Evolutionary conservation across 1,140 invertebrate species (phyloP), one percentile per base, ranked within the genome.

Genomic region (Ptiloglossa arizonensis): DNA sequence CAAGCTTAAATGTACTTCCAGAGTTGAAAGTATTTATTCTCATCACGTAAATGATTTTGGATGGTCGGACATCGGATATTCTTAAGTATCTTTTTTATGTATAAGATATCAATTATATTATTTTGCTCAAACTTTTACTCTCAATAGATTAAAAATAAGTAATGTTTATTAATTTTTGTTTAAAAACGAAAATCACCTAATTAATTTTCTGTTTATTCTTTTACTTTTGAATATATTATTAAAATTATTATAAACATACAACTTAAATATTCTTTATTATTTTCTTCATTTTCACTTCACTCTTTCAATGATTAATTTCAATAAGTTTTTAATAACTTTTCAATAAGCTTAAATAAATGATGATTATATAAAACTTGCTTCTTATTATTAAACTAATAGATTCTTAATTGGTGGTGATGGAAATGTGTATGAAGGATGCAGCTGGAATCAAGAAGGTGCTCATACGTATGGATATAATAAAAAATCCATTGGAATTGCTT

Each of bases 351-450:
- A n/a, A n/a, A 50, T 9, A n/a, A 48, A 29, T 9, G 0, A 48
- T 35, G 13, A 3, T 35, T 5, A 24, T 48, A 15, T 5, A 50
- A 46, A 35, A 11, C 11, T 41, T 13, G 2, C 9, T 41, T 41
- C 13, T 27, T 48, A 38, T 48, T 35, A 48, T 79, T 83, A n/a
- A 44, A n/a, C 24, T 29, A 48, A 60, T 29, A 83, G 81, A 35
- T 80, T 82, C 81, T 76, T 97, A 11, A 94, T 97, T 70, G 96
- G 96, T 1, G 95, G 95, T 35, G 96, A 97, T 90, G 96, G 96
- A 4, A 94, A 95, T 24, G 93, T 96, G 19, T 97, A 97, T 83
- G 96, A 97, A 91, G 96, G 96, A 9, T 90, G 93, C 13, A 96
- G 96, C 0, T 97, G 96, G 96, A 93, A 95, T 48, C 92, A 93